phyloP scores from a whole-genome alignment of 2,113 vertebrate genomes.

The Capra hircus region DNA sequence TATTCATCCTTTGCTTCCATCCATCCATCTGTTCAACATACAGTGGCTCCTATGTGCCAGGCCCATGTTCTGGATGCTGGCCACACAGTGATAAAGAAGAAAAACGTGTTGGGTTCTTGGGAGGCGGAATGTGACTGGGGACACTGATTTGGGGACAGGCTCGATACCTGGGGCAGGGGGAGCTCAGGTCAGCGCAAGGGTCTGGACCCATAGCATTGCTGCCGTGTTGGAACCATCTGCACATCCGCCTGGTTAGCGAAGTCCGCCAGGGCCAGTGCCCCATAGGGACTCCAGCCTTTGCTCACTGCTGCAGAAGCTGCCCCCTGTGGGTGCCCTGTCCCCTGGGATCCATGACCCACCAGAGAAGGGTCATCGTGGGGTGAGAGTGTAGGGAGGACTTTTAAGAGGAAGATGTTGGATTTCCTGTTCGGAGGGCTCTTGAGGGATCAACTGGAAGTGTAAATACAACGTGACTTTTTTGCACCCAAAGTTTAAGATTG shows the following conservation, averaged over 20 bases:
- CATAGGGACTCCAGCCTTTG: neutral
- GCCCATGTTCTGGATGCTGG: neutral
- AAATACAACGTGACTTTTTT: neutral
- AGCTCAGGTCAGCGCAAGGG: neutral
- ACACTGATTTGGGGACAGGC: neutral
- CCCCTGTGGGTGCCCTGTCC: too few relatives aligned
- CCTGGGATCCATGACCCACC: neutral
- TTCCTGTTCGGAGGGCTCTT: neutral
- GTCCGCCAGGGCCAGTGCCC: fast-evolving
- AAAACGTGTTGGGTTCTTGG: neutral
- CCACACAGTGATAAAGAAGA: neutral
- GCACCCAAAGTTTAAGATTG: neutral
- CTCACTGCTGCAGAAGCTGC: neutral
- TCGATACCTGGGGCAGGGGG: neutral
- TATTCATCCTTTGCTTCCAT: neutral
- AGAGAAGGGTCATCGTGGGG: neutral
- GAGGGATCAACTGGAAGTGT: neutral
- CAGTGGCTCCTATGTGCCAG: neutral
- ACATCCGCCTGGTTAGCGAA: fast-evolving
- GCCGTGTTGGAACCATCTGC: fast-evolving
- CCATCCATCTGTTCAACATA: neutral
- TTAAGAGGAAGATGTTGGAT: neutral
- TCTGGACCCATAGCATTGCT: neutral
- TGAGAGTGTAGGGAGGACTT: neutral
- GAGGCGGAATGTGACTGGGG: neutral